Evolutionary conservation across 1,140 invertebrate species (phyloP).

Genomic region (Euura saliciscinereae): DNA sequence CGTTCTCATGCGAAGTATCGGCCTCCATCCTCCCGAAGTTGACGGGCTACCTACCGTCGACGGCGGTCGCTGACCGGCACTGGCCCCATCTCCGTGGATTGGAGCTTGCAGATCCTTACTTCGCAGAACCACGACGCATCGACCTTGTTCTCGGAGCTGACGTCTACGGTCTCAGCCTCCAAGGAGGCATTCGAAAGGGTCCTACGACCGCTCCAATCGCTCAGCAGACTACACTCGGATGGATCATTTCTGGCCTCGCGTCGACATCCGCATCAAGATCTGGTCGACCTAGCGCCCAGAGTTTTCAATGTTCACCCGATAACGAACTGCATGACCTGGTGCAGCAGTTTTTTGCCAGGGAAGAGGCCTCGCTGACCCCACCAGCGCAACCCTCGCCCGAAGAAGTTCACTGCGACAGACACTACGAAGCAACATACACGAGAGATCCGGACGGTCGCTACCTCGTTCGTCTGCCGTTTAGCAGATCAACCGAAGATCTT

Average conservation of each 20-base stretch:
- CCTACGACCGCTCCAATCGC: slow-evolving; percentile 24
- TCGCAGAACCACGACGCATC: not conserved
- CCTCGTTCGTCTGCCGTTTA: not conserved
- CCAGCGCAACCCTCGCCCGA: not conserved
- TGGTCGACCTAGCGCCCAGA: not conserved
- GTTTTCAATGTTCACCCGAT: not conserved
- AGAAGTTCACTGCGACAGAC: not conserved
- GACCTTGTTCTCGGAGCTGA: slow-evolving; percentile 10
- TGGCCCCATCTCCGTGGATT: not conserved
- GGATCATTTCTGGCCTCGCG: slow-evolving; percentile 35
- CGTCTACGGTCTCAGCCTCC: slow-evolving; percentile 16
- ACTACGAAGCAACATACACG: not conserved
- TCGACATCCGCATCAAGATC: not conserved
- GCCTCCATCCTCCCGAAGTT: not conserved
- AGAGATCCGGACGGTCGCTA: not conserved
- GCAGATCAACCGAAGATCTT: not conserved
- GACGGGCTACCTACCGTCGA: not conserved
- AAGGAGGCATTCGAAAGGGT: slow-evolving; percentile 19
- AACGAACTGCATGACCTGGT: slow-evolving; percentile 10
- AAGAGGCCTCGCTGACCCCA: not conserved
- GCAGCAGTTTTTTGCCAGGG: slow-evolving; percentile 8
- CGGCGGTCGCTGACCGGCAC: not conserved
- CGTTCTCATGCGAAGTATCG: not conserved
- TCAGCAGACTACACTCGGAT: slow-evolving; percentile 39
- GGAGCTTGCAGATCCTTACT: slow-evolving; percentile 9